Percentiles rank a stretch among this genome's conserved stretches.
Evolutionary conservation across 1,140 invertebrate species (phyloP).

Genomic region (Tetragonula clypearis): DNA sequence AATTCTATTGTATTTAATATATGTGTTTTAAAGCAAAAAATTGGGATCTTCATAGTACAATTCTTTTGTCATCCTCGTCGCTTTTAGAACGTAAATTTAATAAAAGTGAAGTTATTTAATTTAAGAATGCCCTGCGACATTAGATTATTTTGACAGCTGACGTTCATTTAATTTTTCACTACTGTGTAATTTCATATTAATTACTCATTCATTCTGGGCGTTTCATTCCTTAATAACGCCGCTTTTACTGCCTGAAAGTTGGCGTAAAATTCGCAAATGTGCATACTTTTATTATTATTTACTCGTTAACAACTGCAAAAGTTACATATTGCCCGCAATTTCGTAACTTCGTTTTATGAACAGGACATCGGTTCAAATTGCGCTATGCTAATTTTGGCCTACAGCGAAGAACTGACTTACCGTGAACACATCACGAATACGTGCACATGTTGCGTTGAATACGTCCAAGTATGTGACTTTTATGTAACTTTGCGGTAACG

Average conservation of each 20-base stretch:
- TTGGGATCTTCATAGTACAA: no score
- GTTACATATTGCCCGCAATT: no score
- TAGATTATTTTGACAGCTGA: background rate
- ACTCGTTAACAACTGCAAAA: no score
- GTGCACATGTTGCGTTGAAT: background rate
- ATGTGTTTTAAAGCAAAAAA: no score
- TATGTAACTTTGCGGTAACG: constrained; percentile 20
- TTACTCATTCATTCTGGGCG: no score
- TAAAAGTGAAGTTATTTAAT: background rate
- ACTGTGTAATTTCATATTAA: background rate
- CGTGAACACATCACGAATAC: background rate
- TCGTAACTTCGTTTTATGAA: background rate
- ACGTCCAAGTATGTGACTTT: constrained; percentile 11
- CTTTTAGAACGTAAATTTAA: no score
- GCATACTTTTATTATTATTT: background rate
- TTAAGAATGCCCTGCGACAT: background rate
- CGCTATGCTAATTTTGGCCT: background rate
- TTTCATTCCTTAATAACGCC: no score
- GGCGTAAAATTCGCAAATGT: background rate
- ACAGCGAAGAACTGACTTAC: constrained; percentile 6
- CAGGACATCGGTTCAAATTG: background rate
- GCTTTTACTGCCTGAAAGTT: no score
- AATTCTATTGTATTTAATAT: no score
- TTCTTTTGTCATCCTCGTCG: no score
- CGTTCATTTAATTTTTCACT: background rate